These are phyloP conservation scores for Threskiornis aethiopicus DNA, from an alignment of 2,797 vertebrate species.

Conservation along the genomic window DNA sequence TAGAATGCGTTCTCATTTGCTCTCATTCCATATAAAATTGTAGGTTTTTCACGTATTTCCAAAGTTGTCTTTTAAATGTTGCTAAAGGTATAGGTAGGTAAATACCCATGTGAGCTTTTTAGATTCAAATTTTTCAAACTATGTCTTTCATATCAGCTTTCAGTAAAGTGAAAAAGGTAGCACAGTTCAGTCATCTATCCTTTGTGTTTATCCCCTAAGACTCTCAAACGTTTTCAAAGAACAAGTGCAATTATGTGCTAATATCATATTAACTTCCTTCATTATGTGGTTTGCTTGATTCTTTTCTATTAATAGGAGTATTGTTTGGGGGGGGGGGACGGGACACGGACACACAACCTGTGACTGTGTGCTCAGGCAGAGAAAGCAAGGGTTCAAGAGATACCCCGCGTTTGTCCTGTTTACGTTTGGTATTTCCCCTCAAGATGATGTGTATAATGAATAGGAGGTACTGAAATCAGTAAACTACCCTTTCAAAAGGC, in stretches of 20 bases:
- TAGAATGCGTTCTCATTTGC: background rate
- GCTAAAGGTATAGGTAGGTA: background rate
- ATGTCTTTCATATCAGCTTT: background rate
- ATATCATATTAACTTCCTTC: slow-evolving; percentile 1
- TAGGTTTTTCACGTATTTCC: background rate
- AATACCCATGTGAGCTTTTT: background rate
- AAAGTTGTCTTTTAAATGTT: background rate
- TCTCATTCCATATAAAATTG: background rate
- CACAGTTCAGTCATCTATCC: background rate
- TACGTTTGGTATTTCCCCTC: slow-evolving; percentile 19
- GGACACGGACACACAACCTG: background rate
- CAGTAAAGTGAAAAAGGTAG: background rate
- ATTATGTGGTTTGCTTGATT: slow-evolving; percentile 29
- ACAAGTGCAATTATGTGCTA: slow-evolving; percentile 18
- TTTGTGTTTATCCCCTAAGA: background rate
- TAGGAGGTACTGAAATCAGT: background rate
- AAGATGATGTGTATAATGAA: background rate
- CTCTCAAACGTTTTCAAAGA: background rate
- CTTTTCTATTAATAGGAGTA: slow-evolving; percentile 56
- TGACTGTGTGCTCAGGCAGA: background rate
- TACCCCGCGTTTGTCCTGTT: slow-evolving; percentile 26
- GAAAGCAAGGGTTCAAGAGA: background rate
- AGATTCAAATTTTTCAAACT: background rate
- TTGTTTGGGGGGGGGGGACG: background rate
- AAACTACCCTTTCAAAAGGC: slow-evolving; percentile 22